Percentiles rank a stretch among this genome's conserved stretches.
phyloP scores from a whole-genome alignment of 2,888 invertebrate genomes.

The Catocala sponsa region DNA sequence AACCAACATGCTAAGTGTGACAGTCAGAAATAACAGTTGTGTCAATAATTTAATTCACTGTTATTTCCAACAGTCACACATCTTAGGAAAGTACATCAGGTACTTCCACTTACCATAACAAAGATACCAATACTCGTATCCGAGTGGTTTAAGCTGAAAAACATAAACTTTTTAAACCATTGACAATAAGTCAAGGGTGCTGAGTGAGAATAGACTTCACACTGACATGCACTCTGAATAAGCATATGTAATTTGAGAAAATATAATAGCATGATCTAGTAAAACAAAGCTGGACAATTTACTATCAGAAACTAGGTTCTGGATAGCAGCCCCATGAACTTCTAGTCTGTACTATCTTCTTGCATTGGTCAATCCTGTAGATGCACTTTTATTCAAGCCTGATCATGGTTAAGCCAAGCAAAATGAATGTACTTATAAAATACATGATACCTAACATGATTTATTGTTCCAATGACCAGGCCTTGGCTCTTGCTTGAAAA shows the following conservation, averaged over 20 bases:
- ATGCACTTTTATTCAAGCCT: too few species aligned
- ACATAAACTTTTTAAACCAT: slow-evolving; percentile 82
- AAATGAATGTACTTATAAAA: too few species aligned
- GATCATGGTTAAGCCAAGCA: too few species aligned
- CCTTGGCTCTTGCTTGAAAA: too few species aligned
- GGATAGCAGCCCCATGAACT: neutral
- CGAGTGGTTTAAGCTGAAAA: slow-evolving; percentile 85
- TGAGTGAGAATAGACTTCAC: slow-evolving; percentile 49
- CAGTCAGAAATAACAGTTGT: slow-evolving; percentile 56
- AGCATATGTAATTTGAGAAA: slow-evolving; percentile 21
- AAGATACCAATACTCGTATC: slow-evolving; percentile 84
- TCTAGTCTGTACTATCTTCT: neutral
- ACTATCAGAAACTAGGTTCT: neutral
- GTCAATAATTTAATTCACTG: neutral
- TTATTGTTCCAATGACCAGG: too few species aligned
- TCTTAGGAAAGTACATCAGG: slow-evolving; percentile 77
- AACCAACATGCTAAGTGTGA: slow-evolving; percentile 55
- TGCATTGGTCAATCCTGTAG: neutral
- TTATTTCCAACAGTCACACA: slow-evolving; percentile 67
- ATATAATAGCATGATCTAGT: slow-evolving; percentile 8
- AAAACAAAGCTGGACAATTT: slow-evolving; percentile 20
- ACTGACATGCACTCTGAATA: slow-evolving; percentile 57
- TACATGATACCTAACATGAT: too few species aligned
- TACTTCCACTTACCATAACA: slow-evolving; percentile 86
- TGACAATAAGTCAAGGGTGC: slow-evolving; percentile 58